Conservation (phyloP, 2,888 invertebrate species). For the Euplagia quadripunctaria region DNA sequence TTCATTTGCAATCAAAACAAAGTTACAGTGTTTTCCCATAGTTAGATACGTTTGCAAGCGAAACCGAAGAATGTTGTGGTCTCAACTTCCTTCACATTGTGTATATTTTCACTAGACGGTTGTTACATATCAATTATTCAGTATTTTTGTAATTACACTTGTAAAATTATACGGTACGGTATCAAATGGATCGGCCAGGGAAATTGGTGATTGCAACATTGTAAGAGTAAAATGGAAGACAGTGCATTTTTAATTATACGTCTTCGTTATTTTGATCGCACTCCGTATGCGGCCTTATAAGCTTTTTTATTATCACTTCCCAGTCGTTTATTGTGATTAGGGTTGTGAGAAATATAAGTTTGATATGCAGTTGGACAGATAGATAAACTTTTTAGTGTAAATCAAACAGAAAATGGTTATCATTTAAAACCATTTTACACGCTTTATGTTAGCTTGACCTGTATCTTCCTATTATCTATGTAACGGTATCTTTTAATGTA, state of each 20-base stretch:
- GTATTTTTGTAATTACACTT: constrained; percentile 26
- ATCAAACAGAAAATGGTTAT: not conserved
- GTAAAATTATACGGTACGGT: constrained; percentile 19
- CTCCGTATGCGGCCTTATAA: not conserved
- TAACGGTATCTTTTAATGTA: too few relatives aligned
- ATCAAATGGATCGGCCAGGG: constrained; percentile 15
- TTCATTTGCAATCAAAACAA: constrained; percentile 56
- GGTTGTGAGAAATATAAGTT: not conserved
- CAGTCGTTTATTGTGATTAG: not conserved
- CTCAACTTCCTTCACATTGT: constrained; percentile 56
- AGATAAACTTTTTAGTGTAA: not conserved
- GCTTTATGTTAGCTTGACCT: too few relatives aligned
- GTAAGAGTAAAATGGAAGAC: constrained; percentile 5
- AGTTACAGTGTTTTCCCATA: constrained; percentile 58
- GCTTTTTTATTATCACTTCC: not conserved
- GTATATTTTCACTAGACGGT: constrained; percentile 27
- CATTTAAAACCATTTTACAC: too few relatives aligned
- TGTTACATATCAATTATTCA: constrained; percentile 29
- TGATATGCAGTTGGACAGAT: not conserved
- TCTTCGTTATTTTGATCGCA: not conserved
- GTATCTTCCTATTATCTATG: too few relatives aligned
- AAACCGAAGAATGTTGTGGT: constrained; percentile 52
- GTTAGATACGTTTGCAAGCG: constrained; percentile 41
- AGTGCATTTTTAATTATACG: not conserved
- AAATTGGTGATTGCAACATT: constrained; percentile 13